Evolutionary conservation across 2,888 invertebrate genomes (phyloP).

Genomic region (Helleia helle): DNA sequence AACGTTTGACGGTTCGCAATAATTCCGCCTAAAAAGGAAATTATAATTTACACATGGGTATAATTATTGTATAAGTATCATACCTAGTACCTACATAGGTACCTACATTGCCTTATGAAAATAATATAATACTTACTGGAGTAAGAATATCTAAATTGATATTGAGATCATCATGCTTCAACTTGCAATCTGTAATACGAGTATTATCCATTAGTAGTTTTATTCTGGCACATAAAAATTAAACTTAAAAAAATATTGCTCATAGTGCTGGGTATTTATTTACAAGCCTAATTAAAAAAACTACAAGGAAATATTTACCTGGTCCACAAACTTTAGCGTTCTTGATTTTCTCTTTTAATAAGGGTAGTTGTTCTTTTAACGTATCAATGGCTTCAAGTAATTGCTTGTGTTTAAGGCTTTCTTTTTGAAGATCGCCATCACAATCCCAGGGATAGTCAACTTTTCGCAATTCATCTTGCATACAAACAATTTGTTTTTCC

Average conservation of each 20-base stretch:
- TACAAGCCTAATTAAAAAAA: too few relatives aligned
- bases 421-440: slow-evolving; percentile 53
- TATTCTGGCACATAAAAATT: too few relatives aligned
- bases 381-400: slow-evolving; percentile 53
- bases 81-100: too few relatives aligned
- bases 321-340: slow-evolving; percentile 62
- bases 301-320: too few relatives aligned
- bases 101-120: too few relatives aligned
- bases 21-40: slow-evolving; percentile 50
- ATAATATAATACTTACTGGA: slow-evolving; percentile 49
- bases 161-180: slow-evolving; percentile 67
- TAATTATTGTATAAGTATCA: too few relatives aligned
- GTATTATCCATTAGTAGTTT: too few relatives aligned
- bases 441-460: slow-evolving; percentile 53
- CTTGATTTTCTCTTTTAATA: slow-evolving; percentile 57
- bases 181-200: slow-evolving; percentile 65
- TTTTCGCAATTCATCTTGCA: slow-evolving; percentile 59
- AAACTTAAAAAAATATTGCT: too few relatives aligned
- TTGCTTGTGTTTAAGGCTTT: slow-evolving; percentile 49
- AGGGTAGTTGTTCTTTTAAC: slow-evolving; percentile 48
- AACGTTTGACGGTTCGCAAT: slow-evolving; percentile 60
- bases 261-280: too few relatives aligned
- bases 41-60: too few relatives aligned
- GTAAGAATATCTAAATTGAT: slow-evolving; percentile 65
- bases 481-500: slow-evolving; percentile 55